A percentile compares a stretch with the other conserved stretches of the same genome.
Conservation (phyloP, 2,888 invertebrate genomes). For the Ectemnius lituratus region DNA sequence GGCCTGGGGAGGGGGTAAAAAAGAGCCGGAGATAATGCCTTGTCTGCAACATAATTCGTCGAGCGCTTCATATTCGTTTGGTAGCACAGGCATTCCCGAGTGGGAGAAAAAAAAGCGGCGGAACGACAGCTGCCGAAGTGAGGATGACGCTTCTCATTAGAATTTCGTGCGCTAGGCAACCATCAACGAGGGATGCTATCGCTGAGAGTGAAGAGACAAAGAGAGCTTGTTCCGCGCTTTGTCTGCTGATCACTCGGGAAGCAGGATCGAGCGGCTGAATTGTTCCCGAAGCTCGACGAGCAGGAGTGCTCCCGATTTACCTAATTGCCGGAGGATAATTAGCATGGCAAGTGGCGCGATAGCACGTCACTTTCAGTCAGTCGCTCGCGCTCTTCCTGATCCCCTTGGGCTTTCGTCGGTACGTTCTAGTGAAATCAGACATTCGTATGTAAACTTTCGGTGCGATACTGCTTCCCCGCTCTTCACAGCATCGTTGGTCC, state of each 20-base stretch:
- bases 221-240: slow-evolving; percentile 26
- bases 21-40: slow-evolving; percentile 6
- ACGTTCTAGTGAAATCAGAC: slow-evolving; percentile 65
- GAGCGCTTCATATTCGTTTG: slow-evolving; percentile 1
- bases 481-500: slow-evolving; percentile 40
- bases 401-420: slow-evolving; percentile 20
- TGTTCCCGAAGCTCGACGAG: slow-evolving; percentile 40
- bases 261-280: slow-evolving; percentile 36
- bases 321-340: slow-evolving; percentile 69
- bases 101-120: neutral
- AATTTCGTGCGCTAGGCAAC: neutral
- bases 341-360: slow-evolving; percentile 64
- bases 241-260: slow-evolving; percentile 36
- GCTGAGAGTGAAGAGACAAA: neutral
- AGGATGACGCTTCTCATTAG: neutral
- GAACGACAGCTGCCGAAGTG: slow-evolving; percentile 3
- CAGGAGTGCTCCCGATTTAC: slow-evolving; percentile 57
- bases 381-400: slow-evolving; percentile 34
- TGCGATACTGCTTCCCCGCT: slow-evolving; percentile 34
- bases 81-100: neutral
- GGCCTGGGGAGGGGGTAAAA: slow-evolving; percentile 4
- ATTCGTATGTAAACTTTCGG: slow-evolving; percentile 74
- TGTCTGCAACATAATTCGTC: slow-evolving; percentile 34
- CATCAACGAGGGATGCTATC: neutral
- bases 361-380: slow-evolving; percentile 65